A percentile compares a stretch with the other conserved stretches of the same genome.
Evolutionary conservation across 2,888 invertebrate genomes (phyloP).

Genomic region (Rhingia rostrata): DNA sequence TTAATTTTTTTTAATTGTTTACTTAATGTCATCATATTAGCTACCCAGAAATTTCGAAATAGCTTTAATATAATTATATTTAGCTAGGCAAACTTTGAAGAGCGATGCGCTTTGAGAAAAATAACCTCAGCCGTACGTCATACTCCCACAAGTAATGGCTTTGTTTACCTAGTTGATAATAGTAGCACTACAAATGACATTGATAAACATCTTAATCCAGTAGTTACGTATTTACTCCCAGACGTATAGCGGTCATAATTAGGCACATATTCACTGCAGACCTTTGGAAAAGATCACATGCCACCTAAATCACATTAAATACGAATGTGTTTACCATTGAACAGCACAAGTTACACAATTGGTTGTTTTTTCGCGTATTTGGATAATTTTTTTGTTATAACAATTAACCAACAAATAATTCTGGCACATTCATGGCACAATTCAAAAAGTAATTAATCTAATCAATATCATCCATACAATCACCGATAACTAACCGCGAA

Average conservation of each 20-base stretch:
- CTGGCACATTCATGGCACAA: conserved; percentile 12
- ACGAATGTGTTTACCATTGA: conserved; percentile 10
- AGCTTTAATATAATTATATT: no score
- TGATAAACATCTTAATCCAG: conserved; percentile 18
- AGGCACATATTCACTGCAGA: conserved; percentile 3
- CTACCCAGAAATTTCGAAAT: no score
- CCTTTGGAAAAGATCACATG: conserved; percentile 34
- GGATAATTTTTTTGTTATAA: background rate
- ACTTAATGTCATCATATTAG: no score
- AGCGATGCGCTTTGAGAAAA: background rate
- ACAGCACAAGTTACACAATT: background rate
- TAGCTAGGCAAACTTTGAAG: no score
- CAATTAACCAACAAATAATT: conserved; percentile 48
- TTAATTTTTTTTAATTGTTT: no score
- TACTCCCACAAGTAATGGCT: background rate
- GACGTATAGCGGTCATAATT: background rate
- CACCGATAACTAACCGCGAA: conserved; percentile 15
- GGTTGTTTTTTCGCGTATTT: background rate
- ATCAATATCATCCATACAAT: background rate
- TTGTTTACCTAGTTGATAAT: conserved; percentile 9
- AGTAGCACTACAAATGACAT: background rate
- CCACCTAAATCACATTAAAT: conserved; percentile 18
- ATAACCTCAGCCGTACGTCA: background rate
- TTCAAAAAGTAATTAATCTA: conserved; percentile 3
- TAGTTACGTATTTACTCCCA: background rate